Evolutionary conservation across 2,888 invertebrate genomes (phyloP).

Genomic region (Glyphotaelius pellucidus): DNA sequence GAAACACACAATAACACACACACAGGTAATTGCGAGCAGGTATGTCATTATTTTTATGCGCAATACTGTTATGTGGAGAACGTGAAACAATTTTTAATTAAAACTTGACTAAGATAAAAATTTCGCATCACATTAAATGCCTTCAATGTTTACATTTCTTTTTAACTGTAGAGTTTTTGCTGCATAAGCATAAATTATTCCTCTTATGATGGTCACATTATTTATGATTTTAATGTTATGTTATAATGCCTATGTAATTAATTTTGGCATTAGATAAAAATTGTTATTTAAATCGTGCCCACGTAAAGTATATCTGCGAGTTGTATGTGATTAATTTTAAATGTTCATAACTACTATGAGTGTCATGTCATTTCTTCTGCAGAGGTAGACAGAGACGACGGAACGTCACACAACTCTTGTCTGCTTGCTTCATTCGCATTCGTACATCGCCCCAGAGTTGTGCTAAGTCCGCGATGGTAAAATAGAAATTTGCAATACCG

Average conservation of each 20-base stretch:
- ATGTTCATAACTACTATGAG: not conserved
- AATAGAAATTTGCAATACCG: too few species aligned
- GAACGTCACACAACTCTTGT: not conserved
- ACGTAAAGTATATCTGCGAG: not conserved
- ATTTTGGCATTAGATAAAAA: not conserved
- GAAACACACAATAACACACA: not conserved
- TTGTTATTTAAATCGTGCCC: not conserved
- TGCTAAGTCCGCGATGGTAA: not conserved
- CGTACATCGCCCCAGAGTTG: not conserved
- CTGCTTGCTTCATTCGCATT: not conserved
- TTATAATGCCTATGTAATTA: not conserved
- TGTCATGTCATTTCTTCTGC: not conserved
- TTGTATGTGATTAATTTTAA: not conserved
- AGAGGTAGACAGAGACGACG: not conserved
- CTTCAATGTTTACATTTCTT: not conserved
- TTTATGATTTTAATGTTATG: not conserved
- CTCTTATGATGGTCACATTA: not conserved
- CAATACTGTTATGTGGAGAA: slow-evolving; percentile 14
- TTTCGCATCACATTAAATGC: not conserved
- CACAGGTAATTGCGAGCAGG: not conserved
- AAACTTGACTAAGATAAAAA: slow-evolving; percentile 13
- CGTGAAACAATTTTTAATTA: slow-evolving; percentile 10
- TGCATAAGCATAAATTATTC: not conserved
- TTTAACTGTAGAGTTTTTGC: not conserved
- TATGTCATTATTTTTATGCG: slow-evolving; percentile 25